phyloP scores from a whole-genome alignment of 2,888 invertebrate species.

The Trissolcus brochymenae region DNA sequence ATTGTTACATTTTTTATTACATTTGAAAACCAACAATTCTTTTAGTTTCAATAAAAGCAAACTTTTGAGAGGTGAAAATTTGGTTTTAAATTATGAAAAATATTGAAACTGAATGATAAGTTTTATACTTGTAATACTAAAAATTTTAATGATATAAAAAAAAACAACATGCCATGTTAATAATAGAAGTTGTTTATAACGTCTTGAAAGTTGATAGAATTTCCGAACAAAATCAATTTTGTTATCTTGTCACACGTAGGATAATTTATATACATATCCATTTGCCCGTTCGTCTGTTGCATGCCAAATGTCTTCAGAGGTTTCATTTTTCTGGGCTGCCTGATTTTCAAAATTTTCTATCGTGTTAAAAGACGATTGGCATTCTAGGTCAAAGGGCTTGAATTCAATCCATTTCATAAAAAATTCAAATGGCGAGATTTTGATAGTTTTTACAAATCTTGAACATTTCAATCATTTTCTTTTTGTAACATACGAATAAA shows the following conservation, averaged over 20 bases:
- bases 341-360: constrained; percentile 38
- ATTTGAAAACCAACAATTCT: no score
- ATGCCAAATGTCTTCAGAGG: constrained; percentile 31
- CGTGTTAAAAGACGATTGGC: constrained; percentile 42
- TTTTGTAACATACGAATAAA: neutral
- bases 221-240: neutral
- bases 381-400: constrained; percentile 42
- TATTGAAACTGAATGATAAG: no score
- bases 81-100: no score
- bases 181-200: no score
- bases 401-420: constrained; percentile 29
- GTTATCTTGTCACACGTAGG: constrained; percentile 15
- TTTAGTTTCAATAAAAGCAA: no score
- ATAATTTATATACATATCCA: constrained; percentile 18
- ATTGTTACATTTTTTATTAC: no score
- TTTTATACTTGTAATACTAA: no score
- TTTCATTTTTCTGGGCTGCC: constrained; percentile 33
- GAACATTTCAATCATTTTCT: neutral
- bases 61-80: no score
- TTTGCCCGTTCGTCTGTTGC: constrained; percentile 12
- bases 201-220: no score
- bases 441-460: no score
- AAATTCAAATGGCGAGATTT: constrained; percentile 16
- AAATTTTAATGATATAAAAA: no score
- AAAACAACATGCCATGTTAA: no score